A percentile compares a stretch with the other conserved stretches of the same genome.
Conservation (phyloP, 2,888 invertebrate species). For the Clostera curtula region DNA sequence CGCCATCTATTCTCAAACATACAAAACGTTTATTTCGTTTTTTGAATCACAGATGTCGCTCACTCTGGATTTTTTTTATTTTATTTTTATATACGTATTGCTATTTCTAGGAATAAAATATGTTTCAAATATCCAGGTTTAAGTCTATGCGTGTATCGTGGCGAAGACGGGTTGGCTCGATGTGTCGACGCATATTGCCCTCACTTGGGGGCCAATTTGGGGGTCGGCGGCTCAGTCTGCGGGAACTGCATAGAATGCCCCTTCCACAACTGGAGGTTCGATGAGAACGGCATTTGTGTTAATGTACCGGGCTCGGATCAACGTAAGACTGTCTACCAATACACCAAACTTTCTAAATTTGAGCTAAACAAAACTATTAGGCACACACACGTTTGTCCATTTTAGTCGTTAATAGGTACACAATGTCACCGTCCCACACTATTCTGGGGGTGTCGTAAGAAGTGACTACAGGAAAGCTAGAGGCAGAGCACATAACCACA, state of each 20-base stretch:
- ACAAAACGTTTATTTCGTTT: background rate
- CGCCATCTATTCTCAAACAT: conserved; percentile 9
- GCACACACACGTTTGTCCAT: too few species aligned
- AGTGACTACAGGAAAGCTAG: too few species aligned
- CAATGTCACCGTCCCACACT: too few species aligned
- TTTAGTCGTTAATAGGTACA: too few species aligned
- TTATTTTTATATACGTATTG: background rate
- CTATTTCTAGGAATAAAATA: conserved; percentile 4
- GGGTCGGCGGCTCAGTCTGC: conserved; percentile 83
- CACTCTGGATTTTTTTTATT: too few species aligned
- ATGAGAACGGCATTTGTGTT: conserved; percentile 82
- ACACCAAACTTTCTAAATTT: too few species aligned
- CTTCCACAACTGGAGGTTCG: conserved; percentile 91
- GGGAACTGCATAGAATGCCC: conserved; percentile 90
- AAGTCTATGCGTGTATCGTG: conserved; percentile 82
- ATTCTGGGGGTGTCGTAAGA: too few species aligned
- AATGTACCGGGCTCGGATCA: conserved; percentile 77
- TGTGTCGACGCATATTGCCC: conserved; percentile 92
- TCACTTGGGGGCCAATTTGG: conserved; percentile 91
- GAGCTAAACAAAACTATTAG: too few species aligned
- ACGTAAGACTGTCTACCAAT: too few species aligned
- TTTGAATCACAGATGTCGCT: too few species aligned
- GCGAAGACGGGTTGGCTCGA: conserved; percentile 76
- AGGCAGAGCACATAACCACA: too few species aligned
- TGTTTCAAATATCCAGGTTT: conserved; percentile 68